These are phyloP conservation scores for Nothoprocta pentlandii DNA, from an alignment of 2,113 vertebrate species.

Conservation along the genomic window DNA sequence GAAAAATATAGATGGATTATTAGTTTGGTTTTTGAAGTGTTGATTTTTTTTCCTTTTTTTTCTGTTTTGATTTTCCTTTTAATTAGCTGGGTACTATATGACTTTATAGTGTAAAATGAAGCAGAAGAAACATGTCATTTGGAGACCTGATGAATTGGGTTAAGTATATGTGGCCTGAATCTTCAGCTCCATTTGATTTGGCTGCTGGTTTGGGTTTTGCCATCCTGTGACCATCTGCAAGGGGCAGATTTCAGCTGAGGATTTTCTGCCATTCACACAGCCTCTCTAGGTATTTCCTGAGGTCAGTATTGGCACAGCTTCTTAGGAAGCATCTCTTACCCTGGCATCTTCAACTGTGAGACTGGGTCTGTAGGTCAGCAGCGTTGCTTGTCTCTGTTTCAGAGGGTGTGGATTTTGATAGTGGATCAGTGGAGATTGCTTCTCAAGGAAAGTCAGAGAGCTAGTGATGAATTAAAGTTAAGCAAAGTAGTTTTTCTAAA, in stretches of 20 bases:
- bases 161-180: neutral
- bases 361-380: neutral
- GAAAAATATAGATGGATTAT: neutral
- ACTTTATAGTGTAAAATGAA: constrained; percentile 27
- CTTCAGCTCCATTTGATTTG: neutral
- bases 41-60: neutral
- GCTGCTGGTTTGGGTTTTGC: neutral
- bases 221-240: neutral
- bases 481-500: neutral
- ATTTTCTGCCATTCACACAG: neutral
- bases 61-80: neutral
- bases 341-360: neutral
- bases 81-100: constrained; percentile 23
- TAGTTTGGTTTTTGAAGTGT: neutral
- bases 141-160: neutral
- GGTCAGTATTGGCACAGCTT: neutral
- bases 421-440: neutral
- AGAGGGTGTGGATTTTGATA: neutral
- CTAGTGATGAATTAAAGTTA: neutral
- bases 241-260: neutral
- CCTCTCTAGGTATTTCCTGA: neutral
- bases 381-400: neutral
- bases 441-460: neutral
- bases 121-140: neutral
- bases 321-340: accelerated